Evolutionary conservation across 2,888 invertebrate species (phyloP), one percentile per base, ranked within the genome.

Genomic region (Ellobium chinense): DNA sequence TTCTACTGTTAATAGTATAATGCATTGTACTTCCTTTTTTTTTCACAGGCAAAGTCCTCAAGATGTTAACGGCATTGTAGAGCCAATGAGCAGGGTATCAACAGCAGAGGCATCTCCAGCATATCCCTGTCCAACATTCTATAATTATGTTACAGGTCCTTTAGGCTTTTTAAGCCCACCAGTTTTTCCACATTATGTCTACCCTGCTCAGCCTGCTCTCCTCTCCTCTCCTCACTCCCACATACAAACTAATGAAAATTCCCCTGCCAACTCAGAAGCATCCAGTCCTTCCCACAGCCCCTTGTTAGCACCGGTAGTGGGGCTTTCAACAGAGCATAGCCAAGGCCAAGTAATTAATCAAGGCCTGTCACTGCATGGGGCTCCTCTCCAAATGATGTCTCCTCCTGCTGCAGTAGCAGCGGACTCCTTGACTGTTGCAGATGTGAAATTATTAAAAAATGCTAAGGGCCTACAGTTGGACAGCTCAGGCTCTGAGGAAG

Each of bases 211-310:
- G 4, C 72, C 12, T 27, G 18, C 34, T 12, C 54, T 78, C 9
- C 27, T 78, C 4, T 73, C 82, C 58, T 58, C 81, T 60, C 82
- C 63, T 86, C 89, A 56, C 87, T 89, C 76, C 14, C 75, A 80
- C 27, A 56, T 66, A 24, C 54, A 31, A 37, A 70, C 24, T 0
- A 70, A 29, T 36, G 80, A 76, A 29, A 46, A 85, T 90, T 69
- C 85, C 82, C 69, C 91, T 56, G 90, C 91, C 78, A 69, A 78
- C 91, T 89, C 89, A 0, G 88, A 88, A 79, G 82, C 84, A 69
- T 88, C 88, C 54, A 89, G 89, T 78, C 88, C 88, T 39, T 86
- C 88, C 0, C 84, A 82, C 1, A 89, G 88, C 76, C 90, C 90
- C 9, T 63, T 58, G 37, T 63, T 46, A 1, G 56, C 37, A 29